phyloP scores from a whole-genome alignment of 2,888 invertebrate genomes.

The Drosophila paracracens region DNA sequence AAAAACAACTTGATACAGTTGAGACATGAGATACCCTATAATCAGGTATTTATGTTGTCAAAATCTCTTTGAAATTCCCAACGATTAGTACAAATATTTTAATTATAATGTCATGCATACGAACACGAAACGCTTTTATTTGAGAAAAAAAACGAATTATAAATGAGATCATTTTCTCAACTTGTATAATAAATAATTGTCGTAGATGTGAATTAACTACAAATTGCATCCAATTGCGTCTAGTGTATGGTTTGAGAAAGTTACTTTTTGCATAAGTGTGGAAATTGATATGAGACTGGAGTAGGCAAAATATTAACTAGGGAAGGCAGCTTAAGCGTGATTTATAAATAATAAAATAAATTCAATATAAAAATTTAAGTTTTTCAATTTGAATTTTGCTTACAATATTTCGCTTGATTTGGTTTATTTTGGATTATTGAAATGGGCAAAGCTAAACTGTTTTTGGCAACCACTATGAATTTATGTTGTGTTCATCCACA shows the following conservation, averaged over 20 bases:
- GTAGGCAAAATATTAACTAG: not conserved
- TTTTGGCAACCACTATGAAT: not conserved
- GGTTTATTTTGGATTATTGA: too few relatives aligned
- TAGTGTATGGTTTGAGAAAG: not conserved
- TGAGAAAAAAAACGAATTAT: not conserved
- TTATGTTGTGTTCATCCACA: not conserved
- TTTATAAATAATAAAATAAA: not conserved
- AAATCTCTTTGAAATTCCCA: not conserved
- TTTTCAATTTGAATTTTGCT: not conserved
- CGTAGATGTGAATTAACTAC: not conserved
- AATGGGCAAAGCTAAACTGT: not conserved
- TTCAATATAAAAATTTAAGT: not conserved
- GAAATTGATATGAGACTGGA: not conserved
- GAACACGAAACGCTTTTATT: not conserved
- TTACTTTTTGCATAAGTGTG: not conserved
- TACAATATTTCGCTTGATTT: not conserved
- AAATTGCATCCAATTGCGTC: not conserved
- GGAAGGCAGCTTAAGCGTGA: not conserved
- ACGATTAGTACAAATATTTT: not conserved
- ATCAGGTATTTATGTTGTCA: not conserved
- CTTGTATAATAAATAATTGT: not conserved
- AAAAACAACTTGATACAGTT: not conserved
- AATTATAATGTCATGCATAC: not conserved
- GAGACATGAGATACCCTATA: conserved; percentile 2
- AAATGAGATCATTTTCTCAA: not conserved